Base-by-base conservation (phyloP, 2,888 invertebrate species). In the Microplitis deprimator region DNA sequence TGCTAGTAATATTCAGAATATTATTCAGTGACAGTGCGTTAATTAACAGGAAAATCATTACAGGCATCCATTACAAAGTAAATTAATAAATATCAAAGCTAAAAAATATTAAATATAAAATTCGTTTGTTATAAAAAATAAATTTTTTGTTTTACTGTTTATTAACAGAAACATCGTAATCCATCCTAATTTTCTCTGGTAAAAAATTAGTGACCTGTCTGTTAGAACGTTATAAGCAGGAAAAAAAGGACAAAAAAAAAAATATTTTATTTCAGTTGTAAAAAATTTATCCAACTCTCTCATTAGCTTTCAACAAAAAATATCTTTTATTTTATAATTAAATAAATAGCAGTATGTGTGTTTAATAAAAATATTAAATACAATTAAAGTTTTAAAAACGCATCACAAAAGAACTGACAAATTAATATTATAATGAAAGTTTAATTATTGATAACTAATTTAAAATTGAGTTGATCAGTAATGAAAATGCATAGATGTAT, bases 371-470 rank as follows among this genome's bases (percentile, higher is more conserved):
- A 29, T 2, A 3, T 29, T 3, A 29, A 29, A 29, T 29, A 29
- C 3, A 29, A 29, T 29, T 29, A 29, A 29, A 29, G 29, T 29
- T 29, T 29, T 29, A 4, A 29, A 29, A 29, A 29, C 3, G 29
- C 3, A 29, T 29, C 4, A 50, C 13, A 13, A 50, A 50, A 3
- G 5, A 60, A 59, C 13, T 8, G 50, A 50, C 13, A 50, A 50
- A 50, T 50, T 50, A 29, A 29, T 4, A 29, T 29, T 29, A 29
- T 29, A 29, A 29, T 29, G 10, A 64, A 64, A 16, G 8, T n/a
- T 64, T 20, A 64, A 64, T 64, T 64, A 64, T 17, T 20, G 16
- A 64, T 20, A 64, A 64, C 7, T 8, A 64, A 64, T 64, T 64
- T 6, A 64, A 16, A 16, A 64, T 20, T 64, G 62, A 20, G 20